Evolutionary conservation across 2,113 vertebrate species (phyloP).

Genomic region (Protomyctophum bolini): DNA sequence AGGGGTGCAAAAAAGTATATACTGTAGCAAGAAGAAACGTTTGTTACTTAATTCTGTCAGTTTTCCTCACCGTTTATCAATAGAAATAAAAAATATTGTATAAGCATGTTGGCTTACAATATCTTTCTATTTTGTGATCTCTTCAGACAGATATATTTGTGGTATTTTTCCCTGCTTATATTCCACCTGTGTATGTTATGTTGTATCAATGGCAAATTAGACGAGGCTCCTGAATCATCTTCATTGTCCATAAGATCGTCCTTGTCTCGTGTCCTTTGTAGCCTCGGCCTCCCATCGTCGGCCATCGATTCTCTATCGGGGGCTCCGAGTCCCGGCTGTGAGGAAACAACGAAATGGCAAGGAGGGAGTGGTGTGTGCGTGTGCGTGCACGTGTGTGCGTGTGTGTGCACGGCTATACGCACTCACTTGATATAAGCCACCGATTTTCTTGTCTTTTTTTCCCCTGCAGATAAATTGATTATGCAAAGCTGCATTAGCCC

Average conservation of each 20-base stretch:
- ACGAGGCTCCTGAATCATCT: slow-evolving; percentile 58
- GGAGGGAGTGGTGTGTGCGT: slow-evolving; percentile 15
- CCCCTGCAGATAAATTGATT: slow-evolving; percentile 56
- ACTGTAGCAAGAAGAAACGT: too few relatives aligned
- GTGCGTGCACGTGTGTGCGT: not conserved
- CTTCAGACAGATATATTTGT: too few relatives aligned
- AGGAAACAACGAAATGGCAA: slow-evolving; percentile 29
- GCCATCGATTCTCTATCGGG: slow-evolving; percentile 65
- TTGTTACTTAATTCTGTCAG: too few relatives aligned
- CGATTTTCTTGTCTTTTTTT: slow-evolving; percentile 20
- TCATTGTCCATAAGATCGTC: slow-evolving; percentile 57
- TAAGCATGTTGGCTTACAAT: too few relatives aligned
- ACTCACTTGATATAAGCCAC: not conserved
- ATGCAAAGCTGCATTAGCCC: slow-evolving; percentile 58
- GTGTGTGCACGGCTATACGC: too few relatives aligned
- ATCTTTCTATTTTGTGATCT: too few relatives aligned
- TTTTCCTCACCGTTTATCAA: too few relatives aligned
- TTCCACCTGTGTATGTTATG: not conserved
- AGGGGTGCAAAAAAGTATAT: too few relatives aligned
- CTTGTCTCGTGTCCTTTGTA: slow-evolving; percentile 71
- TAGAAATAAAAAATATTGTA: too few relatives aligned
- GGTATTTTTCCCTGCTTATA: too few relatives aligned
- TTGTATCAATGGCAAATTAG: slow-evolving; percentile 50
- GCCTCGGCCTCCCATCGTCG: slow-evolving; percentile 20
- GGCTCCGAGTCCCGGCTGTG: slow-evolving; percentile 28